A percentile compares a stretch with the other conserved stretches of the same genome.
Evolutionary conservation across 37 sponge, comb jelly and placozoan species (phyloP).

Genomic region (Ianthella basta): DNA sequence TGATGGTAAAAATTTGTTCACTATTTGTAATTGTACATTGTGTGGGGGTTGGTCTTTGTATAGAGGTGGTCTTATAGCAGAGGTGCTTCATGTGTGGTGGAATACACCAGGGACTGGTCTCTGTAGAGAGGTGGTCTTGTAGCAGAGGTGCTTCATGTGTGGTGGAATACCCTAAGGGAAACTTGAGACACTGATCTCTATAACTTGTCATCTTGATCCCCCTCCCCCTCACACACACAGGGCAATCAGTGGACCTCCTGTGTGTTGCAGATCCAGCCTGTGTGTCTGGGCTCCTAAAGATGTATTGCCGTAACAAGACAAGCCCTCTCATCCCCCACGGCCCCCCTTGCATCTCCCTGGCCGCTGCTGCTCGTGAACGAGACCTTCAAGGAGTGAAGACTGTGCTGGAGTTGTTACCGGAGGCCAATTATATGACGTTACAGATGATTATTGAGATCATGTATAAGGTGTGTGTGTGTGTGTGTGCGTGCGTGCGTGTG

Average conservation of each 20-base stretch:
- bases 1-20: too few relatives aligned
- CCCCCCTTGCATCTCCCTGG: slow-evolving; percentile 21
- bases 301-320: slow-evolving; percentile 73
- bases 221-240: not conserved
- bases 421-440: slow-evolving; percentile 23
- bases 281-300: slow-evolving; percentile 82
- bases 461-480: slow-evolving; percentile 30
- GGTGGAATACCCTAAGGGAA: too few relatives aligned
- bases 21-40: too few relatives aligned
- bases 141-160: too few relatives aligned
- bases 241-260: slow-evolving; percentile 59
- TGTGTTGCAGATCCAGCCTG: slow-evolving; percentile 75
- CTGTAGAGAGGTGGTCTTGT: too few relatives aligned
- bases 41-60: too few relatives aligned
- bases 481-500: not conserved
- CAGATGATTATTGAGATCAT: slow-evolving; percentile 57
- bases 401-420: slow-evolving; percentile 16
- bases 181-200: too few relatives aligned
- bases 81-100: too few relatives aligned
- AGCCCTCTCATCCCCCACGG: slow-evolving; percentile 65
- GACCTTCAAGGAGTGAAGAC: not conserved
- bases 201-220: too few relatives aligned
- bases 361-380: slow-evolving; percentile 35
- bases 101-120: too few relatives aligned
- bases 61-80: too few relatives aligned